Conservation (phyloP, 2,797 vertebrate species). For the Karalla daura region DNA sequence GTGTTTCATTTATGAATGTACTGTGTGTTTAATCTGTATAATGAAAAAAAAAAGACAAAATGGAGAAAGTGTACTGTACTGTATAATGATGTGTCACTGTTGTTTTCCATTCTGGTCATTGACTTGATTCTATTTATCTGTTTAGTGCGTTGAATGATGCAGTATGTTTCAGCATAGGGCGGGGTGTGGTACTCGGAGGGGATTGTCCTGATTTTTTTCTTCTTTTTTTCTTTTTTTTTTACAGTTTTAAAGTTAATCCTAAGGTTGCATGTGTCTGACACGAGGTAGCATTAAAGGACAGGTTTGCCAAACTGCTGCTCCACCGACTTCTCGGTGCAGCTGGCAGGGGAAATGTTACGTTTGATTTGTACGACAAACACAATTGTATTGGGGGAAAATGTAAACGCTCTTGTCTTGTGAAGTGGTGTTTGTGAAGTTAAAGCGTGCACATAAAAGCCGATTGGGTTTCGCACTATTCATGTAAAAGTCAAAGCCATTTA, state of each 20-base stretch:
- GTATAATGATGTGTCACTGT: conserved; percentile 55
- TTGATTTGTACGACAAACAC: conserved; percentile 31
- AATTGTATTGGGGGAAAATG: conserved; percentile 20
- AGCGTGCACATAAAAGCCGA: conserved; percentile 54
- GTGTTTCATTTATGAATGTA: conserved; percentile 60
- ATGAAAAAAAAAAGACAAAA: conserved; percentile 26
- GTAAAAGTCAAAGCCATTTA: conserved; percentile 51
- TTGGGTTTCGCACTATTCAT: conserved; percentile 37
- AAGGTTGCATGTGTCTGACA: conserved; percentile 64
- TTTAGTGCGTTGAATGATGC: conserved; percentile 31
- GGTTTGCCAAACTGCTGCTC: conserved; percentile 27
- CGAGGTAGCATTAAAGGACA: conserved; percentile 59
- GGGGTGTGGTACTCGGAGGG: conserved; percentile 6
- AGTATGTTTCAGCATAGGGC: conserved; percentile 16
- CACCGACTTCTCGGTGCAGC: conserved; percentile 7
- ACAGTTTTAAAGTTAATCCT: conserved; percentile 25
- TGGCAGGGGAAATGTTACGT: conserved; percentile 13
- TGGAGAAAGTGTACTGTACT: conserved; percentile 49
- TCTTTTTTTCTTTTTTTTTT: too few species aligned
- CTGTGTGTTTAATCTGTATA: conserved; percentile 40
- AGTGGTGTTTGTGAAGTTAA: conserved; percentile 68
- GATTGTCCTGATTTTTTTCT: not conserved
- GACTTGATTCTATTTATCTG: conserved; percentile 45
- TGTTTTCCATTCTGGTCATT: conserved; percentile 35
- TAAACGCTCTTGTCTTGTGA: conserved; percentile 66